phyloP scores from a whole-genome alignment of 2,113 vertebrate genomes.

The Alethe diademata region DNA sequence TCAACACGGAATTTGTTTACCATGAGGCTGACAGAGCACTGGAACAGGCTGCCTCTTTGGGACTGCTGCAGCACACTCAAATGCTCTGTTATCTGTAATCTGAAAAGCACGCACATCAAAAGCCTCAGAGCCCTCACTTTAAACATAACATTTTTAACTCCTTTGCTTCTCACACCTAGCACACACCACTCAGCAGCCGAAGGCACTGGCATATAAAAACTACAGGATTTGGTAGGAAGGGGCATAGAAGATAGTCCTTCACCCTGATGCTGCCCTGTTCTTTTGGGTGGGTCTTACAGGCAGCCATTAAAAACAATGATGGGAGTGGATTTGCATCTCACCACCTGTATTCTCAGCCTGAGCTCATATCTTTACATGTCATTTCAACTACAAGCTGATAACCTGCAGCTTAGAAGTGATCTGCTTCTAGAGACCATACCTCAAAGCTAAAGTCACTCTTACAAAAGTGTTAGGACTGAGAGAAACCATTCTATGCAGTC shows the following conservation, averaged over 20 bases:
- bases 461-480: neutral
- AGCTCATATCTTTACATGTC: rapidly evolving
- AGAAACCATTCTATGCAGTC: neutral
- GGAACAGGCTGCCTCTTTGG: neutral
- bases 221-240: neutral
- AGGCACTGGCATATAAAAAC: neutral
- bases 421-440: neutral
- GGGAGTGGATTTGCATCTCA: neutral
- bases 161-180: rapidly evolving
- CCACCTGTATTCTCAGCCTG: neutral
- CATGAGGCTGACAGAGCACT: neutral
- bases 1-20: neutral
- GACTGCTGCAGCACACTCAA: too few species aligned
- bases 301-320: neutral
- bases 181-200: rapidly evolving
- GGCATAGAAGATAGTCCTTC: neutral
- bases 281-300: neutral
- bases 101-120: rapidly evolving
- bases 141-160: neutral
- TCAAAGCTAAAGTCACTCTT: neutral
- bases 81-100: neutral
- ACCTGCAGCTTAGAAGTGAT: neutral
- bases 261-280: neutral
- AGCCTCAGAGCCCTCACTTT: neutral
- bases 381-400: neutral